Percentiles rank a stretch among this genome's conserved stretches.
phyloP scores from a whole-genome alignment of 2,797 vertebrate genomes.

The Knipowitschia caucasica region DNA sequence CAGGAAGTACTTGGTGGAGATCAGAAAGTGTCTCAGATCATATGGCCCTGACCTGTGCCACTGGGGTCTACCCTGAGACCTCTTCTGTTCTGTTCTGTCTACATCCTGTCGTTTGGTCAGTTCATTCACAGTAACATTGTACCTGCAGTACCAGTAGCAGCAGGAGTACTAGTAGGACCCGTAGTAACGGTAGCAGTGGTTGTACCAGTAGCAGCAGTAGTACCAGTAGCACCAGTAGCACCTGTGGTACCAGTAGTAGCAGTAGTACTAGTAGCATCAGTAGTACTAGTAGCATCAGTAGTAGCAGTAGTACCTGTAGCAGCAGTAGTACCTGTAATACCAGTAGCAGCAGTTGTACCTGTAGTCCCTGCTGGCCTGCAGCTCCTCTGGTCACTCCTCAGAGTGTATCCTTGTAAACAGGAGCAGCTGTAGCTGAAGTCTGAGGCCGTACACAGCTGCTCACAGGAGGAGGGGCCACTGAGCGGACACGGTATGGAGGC shows the following conservation, averaged over 20 bases:
- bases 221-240: neutral
- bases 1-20: too few relatives aligned
- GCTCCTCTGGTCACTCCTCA: constrained; percentile 73
- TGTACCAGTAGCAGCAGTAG: neutral
- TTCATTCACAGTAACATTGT: too few relatives aligned
- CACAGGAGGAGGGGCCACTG: constrained; percentile 70
- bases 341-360: neutral
- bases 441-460: constrained; percentile 82
- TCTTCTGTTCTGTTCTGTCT: too few relatives aligned
- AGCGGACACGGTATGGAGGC: too few relatives aligned
- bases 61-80: too few relatives aligned
- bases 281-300: too few relatives aligned
- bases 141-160: neutral
- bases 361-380: constrained; percentile 77
- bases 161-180: neutral
- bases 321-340: neutral
- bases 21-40: too few relatives aligned
- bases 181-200: too few relatives aligned
- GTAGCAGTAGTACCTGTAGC: neutral
- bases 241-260: neutral
- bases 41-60: too few relatives aligned
- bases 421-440: constrained; percentile 71
- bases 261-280: neutral
- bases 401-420: constrained; percentile 79
- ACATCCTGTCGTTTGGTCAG: too few relatives aligned